phyloP scores from a whole-genome alignment of 2,797 vertebrate species.

The Thalassophryne amazonica region DNA sequence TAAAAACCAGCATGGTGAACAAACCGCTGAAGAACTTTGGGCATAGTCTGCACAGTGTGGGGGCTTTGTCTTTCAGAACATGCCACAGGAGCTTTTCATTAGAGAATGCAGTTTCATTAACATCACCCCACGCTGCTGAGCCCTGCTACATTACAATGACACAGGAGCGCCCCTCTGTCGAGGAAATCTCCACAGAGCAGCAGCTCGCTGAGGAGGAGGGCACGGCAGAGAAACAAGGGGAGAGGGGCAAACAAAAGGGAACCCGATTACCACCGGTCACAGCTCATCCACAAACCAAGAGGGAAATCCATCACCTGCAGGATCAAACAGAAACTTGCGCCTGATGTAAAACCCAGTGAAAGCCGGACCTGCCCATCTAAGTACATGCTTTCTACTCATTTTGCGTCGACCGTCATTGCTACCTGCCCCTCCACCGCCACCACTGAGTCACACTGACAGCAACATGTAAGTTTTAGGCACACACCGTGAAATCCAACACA shows the following conservation, averaged over 20 bases:
- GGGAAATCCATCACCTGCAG: constrained; percentile 74
- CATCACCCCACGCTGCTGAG: constrained; percentile 72
- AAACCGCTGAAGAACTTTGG: constrained; percentile 47
- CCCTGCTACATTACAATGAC: constrained; percentile 74
- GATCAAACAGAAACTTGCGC: constrained; percentile 72
- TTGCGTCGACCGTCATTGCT: constrained; percentile 35
- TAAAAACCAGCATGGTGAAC: constrained; percentile 50
- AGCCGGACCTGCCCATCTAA: constrained; percentile 56
- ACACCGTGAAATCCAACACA: constrained; percentile 76
- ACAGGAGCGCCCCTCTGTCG: constrained; percentile 70
- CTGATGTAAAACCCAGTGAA: constrained; percentile 69
- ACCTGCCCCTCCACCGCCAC: constrained; percentile 18
- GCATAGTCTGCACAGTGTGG: constrained; percentile 51
- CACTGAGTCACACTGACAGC: constrained; percentile 60
- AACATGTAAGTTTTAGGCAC: constrained; percentile 70
- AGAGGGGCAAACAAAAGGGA: constrained; percentile 66
- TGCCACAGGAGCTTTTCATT: constrained; percentile 74
- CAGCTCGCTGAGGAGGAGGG: constrained; percentile 60
- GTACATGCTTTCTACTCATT: constrained; percentile 34
- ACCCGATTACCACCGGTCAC: constrained; percentile 72
- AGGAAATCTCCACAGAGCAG: constrained; percentile 65
- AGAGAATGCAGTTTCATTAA: constrained; percentile 79
- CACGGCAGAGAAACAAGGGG: constrained; percentile 24
- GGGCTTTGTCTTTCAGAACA: constrained; percentile 74
- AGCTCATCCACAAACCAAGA: constrained; percentile 72